Evolutionary conservation across 2,888 invertebrate genomes (phyloP).

Genomic region (Sphinx pinastri): DNA sequence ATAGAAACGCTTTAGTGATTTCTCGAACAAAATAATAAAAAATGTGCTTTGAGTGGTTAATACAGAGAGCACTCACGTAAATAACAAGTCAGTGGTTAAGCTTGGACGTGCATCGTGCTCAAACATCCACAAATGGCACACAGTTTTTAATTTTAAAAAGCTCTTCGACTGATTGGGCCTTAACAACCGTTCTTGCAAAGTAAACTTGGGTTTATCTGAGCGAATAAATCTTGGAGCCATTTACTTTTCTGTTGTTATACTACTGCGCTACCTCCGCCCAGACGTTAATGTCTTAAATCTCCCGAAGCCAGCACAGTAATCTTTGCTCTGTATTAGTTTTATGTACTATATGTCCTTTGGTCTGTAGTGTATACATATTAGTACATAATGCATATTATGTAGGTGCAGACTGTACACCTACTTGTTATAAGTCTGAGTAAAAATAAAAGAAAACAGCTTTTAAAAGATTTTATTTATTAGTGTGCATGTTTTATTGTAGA

Average conservation of each 20-base stretch:
- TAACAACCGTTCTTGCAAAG: conserved; percentile 46
- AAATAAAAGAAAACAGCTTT: not conserved
- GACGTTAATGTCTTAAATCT: conserved; percentile 21
- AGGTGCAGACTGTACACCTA: not conserved
- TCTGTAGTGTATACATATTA: no score
- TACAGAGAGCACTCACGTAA: conserved; percentile 56
- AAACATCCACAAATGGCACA: conserved; percentile 58
- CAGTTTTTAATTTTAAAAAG: conserved; percentile 67
- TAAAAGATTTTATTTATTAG: no score
- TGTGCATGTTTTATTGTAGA: no score
- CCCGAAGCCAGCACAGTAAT: not conserved
- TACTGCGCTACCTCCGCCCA: conserved; percentile 21
- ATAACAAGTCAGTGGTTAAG: conserved; percentile 58
- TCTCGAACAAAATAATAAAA: conserved; percentile 48
- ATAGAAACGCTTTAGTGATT: conserved; percentile 44
- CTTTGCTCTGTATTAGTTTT: not conserved
- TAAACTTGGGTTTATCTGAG: conserved; percentile 50
- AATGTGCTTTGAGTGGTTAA: conserved; percentile 43
- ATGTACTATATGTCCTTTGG: no score
- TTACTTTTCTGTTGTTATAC: conserved; percentile 29
- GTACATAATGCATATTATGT: no score
- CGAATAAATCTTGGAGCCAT: conserved; percentile 52
- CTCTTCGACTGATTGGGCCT: conserved; percentile 65
- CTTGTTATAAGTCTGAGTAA: not conserved
- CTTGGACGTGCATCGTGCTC: conserved; percentile 47